Evolutionary conservation across 2,888 invertebrate species (phyloP), one percentile per base, ranked within the genome.

Genomic region (Pterostichus niger): DNA sequence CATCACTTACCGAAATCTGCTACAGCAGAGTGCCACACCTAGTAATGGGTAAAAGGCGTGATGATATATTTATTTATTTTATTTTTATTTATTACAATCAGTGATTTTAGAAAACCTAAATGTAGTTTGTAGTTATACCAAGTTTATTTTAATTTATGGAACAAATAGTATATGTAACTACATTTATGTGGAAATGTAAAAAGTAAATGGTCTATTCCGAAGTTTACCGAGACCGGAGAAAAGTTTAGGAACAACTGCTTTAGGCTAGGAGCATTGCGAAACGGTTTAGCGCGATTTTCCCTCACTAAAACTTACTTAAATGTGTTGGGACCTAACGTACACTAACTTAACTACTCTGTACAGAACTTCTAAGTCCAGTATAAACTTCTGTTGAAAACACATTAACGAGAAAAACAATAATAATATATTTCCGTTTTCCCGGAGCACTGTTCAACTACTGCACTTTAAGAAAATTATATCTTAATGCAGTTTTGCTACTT

Each of bases 371-470:
- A 75, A 75, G 75, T 75, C 75, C 75, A 75, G 31, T 75, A 52
- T 49, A 75, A 75, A 75, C 75, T 75, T 75, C 52, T 52, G 31
- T 75, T 75, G 33, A 75, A 52, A 75, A 75, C 52, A 75, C 75
- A 75, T 75, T 75, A 75, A 75, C 75, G 52, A 75, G 49, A 75
- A 75, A 75, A 75, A 75, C 75, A 75, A 75, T 75, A 17, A 75
- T 75, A 75, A 75, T 75, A 75, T 75, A 75, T 75, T 75, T 75
- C 52, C 33, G 52, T 3, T 52, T 10, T 40, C 40, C 40, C 9
- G 56, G 10, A 17, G 56, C 10, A 3, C 13, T 1, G 56, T 13
- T 6, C 15, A 9, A 7, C 6, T 6, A 9, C 4, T n/a, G 49
- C 49, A 49, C 56, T 17, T 13, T 56, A 9, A 13, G 56, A 56